phyloP scores from a whole-genome alignment of 2,888 invertebrate species.

The Chrysopilus asiliformis region DNA sequence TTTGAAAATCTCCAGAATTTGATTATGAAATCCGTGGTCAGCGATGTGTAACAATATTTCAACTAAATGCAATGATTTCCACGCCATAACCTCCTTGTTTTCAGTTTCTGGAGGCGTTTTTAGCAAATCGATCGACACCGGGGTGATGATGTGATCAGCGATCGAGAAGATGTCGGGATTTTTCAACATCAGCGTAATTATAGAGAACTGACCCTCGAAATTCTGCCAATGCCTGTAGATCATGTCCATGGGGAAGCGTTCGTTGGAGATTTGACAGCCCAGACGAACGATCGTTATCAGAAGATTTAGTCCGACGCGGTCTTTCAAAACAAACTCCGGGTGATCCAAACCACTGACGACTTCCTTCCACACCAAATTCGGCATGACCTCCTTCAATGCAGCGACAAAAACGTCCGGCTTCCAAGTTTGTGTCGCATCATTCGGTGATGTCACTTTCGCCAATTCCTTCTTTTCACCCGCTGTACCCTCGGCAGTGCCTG shows the following conservation, averaged over 20 bases:
- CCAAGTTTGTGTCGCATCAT: slow-evolving; percentile 54
- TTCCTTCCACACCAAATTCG: slow-evolving; percentile 83
- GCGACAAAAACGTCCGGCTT: slow-evolving; percentile 89
- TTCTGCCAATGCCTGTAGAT: slow-evolving; percentile 89
- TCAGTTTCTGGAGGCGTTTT: slow-evolving; percentile 93
- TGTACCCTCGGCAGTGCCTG: too few species aligned
- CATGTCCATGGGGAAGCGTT: slow-evolving; percentile 76
- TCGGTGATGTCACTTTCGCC: slow-evolving; percentile 28
- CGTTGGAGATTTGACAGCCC: slow-evolving; percentile 65
- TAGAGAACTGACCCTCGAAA: slow-evolving; percentile 81
- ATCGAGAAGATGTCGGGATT: slow-evolving; percentile 90
- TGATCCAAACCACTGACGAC: slow-evolving; percentile 86
- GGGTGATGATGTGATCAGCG: slow-evolving; percentile 78
- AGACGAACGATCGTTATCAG: slow-evolving; percentile 69
- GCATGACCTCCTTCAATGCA: slow-evolving; percentile 77
- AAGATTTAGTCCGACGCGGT: slow-evolving; percentile 70
- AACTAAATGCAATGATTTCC: slow-evolving; percentile 86
- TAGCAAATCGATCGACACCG: slow-evolving; percentile 74
- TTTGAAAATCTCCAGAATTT: slow-evolving; percentile 75
- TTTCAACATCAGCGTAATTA: slow-evolving; percentile 75
- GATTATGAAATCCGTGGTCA: slow-evolving; percentile 71
- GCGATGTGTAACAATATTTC: slow-evolving; percentile 77
- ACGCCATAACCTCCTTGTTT: slow-evolving; percentile 83
- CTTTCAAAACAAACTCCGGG: slow-evolving; percentile 75
- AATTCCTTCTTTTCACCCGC: slow-evolving; percentile 43